phyloP scores from a whole-genome alignment of 1,140 invertebrate genomes.

The Drosophila fuyamai region DNA sequence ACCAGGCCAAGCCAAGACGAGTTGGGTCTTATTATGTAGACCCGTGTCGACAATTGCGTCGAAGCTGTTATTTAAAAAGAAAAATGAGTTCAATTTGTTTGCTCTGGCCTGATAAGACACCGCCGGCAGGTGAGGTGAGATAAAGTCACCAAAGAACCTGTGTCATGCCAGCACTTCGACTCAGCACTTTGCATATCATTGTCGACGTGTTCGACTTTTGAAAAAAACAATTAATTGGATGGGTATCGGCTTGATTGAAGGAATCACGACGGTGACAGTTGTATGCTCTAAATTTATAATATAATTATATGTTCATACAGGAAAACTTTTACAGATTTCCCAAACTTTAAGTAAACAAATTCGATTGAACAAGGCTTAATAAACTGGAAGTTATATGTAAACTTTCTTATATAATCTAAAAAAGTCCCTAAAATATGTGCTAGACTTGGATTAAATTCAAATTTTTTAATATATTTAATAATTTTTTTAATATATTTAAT shows the following conservation, averaged over 20 bases:
- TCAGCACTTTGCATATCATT: constrained; percentile 65
- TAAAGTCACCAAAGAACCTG: constrained; percentile 52
- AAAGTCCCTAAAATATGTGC: no score
- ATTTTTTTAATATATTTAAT: no score
- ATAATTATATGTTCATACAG: no score
- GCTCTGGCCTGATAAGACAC: constrained; percentile 40
- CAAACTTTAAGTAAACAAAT: no score
- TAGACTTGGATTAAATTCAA: no score
- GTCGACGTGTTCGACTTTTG: constrained; percentile 37
- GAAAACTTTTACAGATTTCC: no score
- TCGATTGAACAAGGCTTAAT: no score
- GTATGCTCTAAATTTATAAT: background rate
- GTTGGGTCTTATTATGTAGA: constrained; percentile 61
- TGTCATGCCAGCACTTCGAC: constrained; percentile 24
- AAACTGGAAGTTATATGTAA: no score
- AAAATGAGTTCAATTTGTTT: constrained; percentile 83
- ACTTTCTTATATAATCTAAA: no score
- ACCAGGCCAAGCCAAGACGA: constrained; percentile 51
- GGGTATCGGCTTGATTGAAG: constrained; percentile 4
- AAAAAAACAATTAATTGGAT: constrained; percentile 67
- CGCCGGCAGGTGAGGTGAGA: constrained; percentile 22
- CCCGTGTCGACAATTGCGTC: constrained; percentile 67
- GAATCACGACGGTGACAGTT: background rate
- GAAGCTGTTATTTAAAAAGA: constrained; percentile 74
- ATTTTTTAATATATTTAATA: no score